Percentiles rank a stretch among this genome's conserved stretches.
These are phyloP conservation scores for Monochamus alternatus DNA, from an alignment of 2,888 invertebrate genomes.

Conservation along the genomic window DNA sequence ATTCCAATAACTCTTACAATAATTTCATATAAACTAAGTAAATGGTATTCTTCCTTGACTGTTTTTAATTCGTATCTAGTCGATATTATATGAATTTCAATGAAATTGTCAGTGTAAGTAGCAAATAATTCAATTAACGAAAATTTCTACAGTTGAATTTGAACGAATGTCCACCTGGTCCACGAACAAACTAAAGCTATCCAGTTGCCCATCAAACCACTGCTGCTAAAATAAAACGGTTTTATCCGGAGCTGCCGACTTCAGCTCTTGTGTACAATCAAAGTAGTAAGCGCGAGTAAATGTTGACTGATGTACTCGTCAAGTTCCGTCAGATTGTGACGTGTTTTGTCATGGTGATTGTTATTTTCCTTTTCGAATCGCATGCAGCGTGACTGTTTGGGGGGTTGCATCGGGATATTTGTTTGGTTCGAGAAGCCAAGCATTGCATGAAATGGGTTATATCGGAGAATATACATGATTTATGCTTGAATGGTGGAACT, in stretches of 20 bases:
- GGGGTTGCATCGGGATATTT: conserved; percentile 42
- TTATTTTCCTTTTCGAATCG: conserved; percentile 64
- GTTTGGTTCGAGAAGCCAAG: conserved; percentile 40
- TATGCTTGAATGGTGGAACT: conserved; percentile 7
- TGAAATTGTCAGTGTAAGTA: too few relatives aligned
- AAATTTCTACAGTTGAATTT: not conserved
- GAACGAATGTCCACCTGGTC: conserved; percentile 2
- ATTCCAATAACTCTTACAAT: too few relatives aligned
- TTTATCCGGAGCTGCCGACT: not conserved
- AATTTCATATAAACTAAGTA: too few relatives aligned
- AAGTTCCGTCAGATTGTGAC: conserved; percentile 65
- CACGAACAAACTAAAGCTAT: conserved; percentile 1
- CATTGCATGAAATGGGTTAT: conserved; percentile 37
- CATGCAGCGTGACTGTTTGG: conserved; percentile 63
- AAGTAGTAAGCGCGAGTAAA: conserved; percentile 58
- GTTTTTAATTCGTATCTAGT: too few relatives aligned
- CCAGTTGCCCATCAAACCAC: conserved; percentile 13
- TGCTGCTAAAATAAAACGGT: not conserved
- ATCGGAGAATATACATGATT: conserved; percentile 9
- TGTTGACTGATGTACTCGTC: conserved; percentile 71
- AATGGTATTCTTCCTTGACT: too few relatives aligned
- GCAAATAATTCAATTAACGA: too few relatives aligned
- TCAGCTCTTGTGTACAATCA: conserved; percentile 34
- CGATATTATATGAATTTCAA: too few relatives aligned
- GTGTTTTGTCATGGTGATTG: conserved; percentile 65